Conservation (phyloP, 23 tunicate genomes). For the Aplidium turbinatum region DNA sequence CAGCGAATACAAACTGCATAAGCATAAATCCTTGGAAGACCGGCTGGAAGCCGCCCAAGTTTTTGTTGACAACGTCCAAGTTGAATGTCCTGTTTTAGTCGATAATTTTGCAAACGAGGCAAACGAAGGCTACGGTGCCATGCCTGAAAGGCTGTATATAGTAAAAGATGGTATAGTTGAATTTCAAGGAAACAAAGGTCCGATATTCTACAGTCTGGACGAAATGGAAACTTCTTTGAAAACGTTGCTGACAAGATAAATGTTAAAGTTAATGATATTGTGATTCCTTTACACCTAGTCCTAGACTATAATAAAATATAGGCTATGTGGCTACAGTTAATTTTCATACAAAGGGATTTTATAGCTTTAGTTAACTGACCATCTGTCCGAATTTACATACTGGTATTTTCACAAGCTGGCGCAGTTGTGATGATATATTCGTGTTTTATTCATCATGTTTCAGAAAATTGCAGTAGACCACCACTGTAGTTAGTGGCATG, state of each 20-base stretch:
- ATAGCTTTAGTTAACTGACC: too few relatives aligned
- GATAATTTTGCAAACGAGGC: conserved; percentile 50
- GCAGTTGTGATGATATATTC: too few relatives aligned
- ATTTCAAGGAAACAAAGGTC: conserved; percentile 34
- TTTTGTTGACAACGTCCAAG: conserved; percentile 16
- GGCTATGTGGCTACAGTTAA: too few relatives aligned
- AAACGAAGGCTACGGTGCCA: conserved; percentile 46
- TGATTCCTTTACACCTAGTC: too few relatives aligned
- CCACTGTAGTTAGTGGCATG: too few relatives aligned
- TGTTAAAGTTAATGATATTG: too few relatives aligned
- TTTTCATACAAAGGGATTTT: too few relatives aligned
- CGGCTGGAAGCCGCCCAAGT: conserved; percentile 34
- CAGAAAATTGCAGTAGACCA: too few relatives aligned
- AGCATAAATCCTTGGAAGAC: conserved; percentile 26
- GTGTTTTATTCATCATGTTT: too few relatives aligned
- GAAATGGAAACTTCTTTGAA: conserved; percentile 28
- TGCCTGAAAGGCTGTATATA: conserved; percentile 58
- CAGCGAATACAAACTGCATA: conserved; percentile 22
- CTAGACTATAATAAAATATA: too few relatives aligned
- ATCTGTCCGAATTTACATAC: too few relatives aligned
- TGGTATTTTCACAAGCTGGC: too few relatives aligned
- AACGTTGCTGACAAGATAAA: neutral
- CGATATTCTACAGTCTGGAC: conserved; percentile 25
- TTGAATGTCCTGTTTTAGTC: conserved; percentile 40
- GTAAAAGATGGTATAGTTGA: conserved; percentile 28